phyloP scores from a whole-genome alignment of 2,888 invertebrate species.

The Nowickia ferox region DNA sequence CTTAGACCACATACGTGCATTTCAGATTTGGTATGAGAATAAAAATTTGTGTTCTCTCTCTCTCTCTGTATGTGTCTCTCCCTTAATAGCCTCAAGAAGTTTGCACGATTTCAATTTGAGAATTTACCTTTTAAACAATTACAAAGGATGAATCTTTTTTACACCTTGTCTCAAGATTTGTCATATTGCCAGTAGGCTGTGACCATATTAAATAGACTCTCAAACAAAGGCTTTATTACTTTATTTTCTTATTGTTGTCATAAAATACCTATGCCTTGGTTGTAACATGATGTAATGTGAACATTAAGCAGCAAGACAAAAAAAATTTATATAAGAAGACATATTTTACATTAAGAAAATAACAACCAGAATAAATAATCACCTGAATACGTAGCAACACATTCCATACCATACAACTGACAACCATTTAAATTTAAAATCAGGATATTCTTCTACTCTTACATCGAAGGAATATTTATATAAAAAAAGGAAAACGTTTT shows the following conservation, averaged over 20 bases:
- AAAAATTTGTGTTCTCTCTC: no score
- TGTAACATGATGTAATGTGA: no score
- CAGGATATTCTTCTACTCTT: not conserved
- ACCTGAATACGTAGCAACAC: slow-evolving; percentile 15
- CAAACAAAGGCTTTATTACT: not conserved
- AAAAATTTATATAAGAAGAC: not conserved
- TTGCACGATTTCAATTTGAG: slow-evolving; percentile 1
- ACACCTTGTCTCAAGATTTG: not conserved
- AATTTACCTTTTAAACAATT: slow-evolving; percentile 1
- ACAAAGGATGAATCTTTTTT: not conserved
- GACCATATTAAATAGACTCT: not conserved
- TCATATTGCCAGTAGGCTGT: not conserved
- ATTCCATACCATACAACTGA: slow-evolving; percentile 25
- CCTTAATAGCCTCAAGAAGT: no score
- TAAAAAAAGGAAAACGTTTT: not conserved
- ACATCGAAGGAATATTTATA: slow-evolving; percentile 3
- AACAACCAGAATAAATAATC: not conserved
- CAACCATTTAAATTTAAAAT: slow-evolving; percentile 60
- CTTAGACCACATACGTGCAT: no score
- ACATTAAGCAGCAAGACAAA: not conserved
- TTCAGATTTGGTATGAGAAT: no score
- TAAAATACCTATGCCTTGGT: not conserved
- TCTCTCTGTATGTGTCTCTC: no score
- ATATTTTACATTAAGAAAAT: not conserved
- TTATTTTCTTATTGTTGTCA: not conserved